Evolutionary conservation across 2,113 vertebrate genomes (phyloP).

Genomic region (Paratilapia polleni): DNA sequence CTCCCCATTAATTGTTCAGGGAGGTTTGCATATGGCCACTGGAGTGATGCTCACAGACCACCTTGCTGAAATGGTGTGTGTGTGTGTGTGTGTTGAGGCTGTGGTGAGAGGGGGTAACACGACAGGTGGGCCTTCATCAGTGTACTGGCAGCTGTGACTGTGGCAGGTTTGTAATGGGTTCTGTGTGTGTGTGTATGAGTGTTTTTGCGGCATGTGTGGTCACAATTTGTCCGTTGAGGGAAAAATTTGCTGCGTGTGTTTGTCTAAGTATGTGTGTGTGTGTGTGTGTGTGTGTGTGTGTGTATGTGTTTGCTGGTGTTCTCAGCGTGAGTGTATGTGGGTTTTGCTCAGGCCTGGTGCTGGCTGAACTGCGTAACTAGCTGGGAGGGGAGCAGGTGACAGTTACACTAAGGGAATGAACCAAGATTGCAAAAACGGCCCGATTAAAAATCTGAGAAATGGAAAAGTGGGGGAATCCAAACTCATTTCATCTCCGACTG

Average conservation of each 20-base stretch:
- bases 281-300: slow-evolving; percentile 44
- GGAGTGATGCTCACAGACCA: slow-evolving; percentile 77
- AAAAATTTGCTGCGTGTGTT: slow-evolving; percentile 51
- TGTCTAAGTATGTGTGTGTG: slow-evolving; percentile 37
- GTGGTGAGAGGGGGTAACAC: slow-evolving; percentile 55
- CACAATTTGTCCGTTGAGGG: slow-evolving; percentile 69
- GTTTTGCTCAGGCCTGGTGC: slow-evolving; percentile 53
- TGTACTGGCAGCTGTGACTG: slow-evolving; percentile 83
- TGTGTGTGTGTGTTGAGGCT: slow-evolving; percentile 43
- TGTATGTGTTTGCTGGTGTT: slow-evolving; percentile 25
- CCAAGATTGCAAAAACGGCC: slow-evolving; percentile 78
- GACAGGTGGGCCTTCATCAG: slow-evolving; percentile 86
- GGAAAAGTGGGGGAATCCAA: slow-evolving; percentile 76
- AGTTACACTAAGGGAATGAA: slow-evolving; percentile 79
- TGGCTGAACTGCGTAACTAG: slow-evolving; percentile 71
- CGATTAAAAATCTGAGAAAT: slow-evolving; percentile 79
- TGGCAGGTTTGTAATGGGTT: slow-evolving; percentile 78
- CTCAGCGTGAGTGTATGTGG: slow-evolving; percentile 9
- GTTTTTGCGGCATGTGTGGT: slow-evolving; percentile 54
- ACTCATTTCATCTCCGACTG: slow-evolving; percentile 77
- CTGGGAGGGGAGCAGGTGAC: slow-evolving; percentile 82
- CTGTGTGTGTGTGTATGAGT: slow-evolving; percentile 52
- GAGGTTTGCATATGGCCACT: slow-evolving; percentile 80
- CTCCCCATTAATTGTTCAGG: slow-evolving; percentile 81
- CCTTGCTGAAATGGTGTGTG: slow-evolving; percentile 64